Evolutionary conservation across 1,140 invertebrate genomes (phyloP).

Genomic region (Sweltsa coloradensis): DNA sequence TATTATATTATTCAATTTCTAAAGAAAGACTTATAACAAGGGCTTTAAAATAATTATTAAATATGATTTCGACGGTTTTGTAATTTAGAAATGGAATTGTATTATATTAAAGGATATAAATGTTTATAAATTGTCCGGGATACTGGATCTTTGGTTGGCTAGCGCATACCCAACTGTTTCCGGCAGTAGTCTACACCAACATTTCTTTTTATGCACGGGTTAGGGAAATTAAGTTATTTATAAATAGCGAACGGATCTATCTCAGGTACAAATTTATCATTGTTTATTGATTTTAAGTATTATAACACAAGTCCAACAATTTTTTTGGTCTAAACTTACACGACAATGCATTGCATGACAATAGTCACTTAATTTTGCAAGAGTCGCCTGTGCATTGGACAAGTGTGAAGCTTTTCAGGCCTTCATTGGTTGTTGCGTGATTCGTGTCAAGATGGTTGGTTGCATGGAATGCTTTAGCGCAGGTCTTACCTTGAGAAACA

Average conservation of each 20-base stretch:
- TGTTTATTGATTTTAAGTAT: not conserved
- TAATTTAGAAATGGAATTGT: too few relatives aligned
- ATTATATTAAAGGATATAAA: too few relatives aligned
- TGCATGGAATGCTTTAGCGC: constrained; percentile 24
- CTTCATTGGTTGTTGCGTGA: constrained; percentile 23
- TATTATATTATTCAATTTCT: too few relatives aligned
- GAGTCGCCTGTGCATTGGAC: constrained; percentile 9
- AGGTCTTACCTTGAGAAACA: constrained; percentile 21
- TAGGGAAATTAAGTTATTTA: constrained; percentile 24
- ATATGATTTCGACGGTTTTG: too few relatives aligned
- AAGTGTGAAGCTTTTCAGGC: too few relatives aligned
- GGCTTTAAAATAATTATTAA: too few relatives aligned
- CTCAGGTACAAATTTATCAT: constrained; percentile 11
- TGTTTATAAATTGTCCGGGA: too few relatives aligned
- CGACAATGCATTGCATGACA: too few relatives aligned
- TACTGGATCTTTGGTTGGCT: too few relatives aligned
- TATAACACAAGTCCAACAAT: constrained; percentile 4
- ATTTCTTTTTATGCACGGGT: constrained; percentile 26
- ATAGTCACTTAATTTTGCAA: constrained; percentile 11
- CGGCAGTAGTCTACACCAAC: constrained; percentile 23
- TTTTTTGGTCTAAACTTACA: too few relatives aligned
- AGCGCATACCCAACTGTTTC: constrained; percentile 20
- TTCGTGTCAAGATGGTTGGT: constrained; percentile 27
- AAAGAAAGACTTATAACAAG: too few relatives aligned
- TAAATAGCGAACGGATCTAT: constrained; percentile 16